A percentile compares a stretch with the other conserved stretches of the same genome.
Conservation (phyloP, 2,888 invertebrate genomes). For the Mactromeris polynyma region DNA sequence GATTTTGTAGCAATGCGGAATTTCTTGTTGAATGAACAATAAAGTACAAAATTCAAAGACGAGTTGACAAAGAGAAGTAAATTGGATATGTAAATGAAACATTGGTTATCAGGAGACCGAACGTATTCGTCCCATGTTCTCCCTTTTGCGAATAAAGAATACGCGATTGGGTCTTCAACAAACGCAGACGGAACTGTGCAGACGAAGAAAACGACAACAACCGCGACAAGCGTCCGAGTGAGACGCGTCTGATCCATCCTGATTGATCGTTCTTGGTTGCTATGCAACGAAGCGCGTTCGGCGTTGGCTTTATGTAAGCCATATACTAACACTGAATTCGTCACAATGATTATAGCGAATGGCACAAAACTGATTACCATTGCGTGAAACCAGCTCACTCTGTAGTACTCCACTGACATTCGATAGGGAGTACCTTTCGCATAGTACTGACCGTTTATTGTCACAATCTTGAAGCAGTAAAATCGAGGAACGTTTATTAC, state of each 20-base stretch:
- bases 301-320: constrained; percentile 75
- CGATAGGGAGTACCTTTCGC: constrained; percentile 71
- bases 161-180: constrained; percentile 77
- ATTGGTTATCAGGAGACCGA: constrained; percentile 66
- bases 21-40: constrained; percentile 83
- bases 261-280: constrained; percentile 71
- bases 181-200: constrained; percentile 83
- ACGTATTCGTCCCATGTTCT: constrained; percentile 65
- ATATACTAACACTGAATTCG: constrained; percentile 77
- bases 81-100: constrained; percentile 75
- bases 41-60: constrained; percentile 84
- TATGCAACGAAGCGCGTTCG: constrained; percentile 68
- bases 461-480: constrained; percentile 69
- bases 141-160: constrained; percentile 72
- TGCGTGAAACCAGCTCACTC: constrained; percentile 78
- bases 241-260: constrained; percentile 81
- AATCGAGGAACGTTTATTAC: constrained; percentile 81
- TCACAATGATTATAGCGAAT: constrained; percentile 73
- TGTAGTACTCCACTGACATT: constrained; percentile 60
- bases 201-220: constrained; percentile 81
- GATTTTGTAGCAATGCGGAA: constrained; percentile 67
- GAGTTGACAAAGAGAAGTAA: constrained; percentile 80
- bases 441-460: constrained; percentile 29
- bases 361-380: constrained; percentile 80
- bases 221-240: constrained; percentile 82